phyloP scores from a whole-genome alignment of 53 echinoderm and acorn worm species.

The Zoroaster sp. region DNA sequence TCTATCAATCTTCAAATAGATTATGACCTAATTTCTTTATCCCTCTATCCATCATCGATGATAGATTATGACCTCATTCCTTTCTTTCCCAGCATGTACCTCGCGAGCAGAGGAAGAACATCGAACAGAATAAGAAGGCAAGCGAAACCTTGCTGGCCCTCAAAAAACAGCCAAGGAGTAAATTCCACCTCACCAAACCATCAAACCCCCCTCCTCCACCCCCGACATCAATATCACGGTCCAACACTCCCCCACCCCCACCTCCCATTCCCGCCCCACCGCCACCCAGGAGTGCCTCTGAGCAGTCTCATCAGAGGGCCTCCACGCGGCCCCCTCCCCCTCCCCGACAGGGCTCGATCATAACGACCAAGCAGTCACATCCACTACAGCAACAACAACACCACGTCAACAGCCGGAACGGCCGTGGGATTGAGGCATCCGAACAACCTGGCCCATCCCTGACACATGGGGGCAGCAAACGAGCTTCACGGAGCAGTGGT shows the following conservation, averaged over 20 bases:
- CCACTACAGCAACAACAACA: background rate
- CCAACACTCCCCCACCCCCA: constrained; percentile 22
- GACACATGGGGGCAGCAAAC: constrained; percentile 13
- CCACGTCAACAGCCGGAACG: too few relatives aligned
- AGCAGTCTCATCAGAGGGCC: background rate
- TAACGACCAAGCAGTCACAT: constrained; percentile 19
- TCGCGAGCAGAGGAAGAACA: constrained; percentile 80
- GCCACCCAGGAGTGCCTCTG: constrained; percentile 37
- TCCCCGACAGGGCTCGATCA: background rate
- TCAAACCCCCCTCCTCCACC: constrained; percentile 36
- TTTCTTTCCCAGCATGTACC: constrained; percentile 79
- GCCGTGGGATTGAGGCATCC: background rate
- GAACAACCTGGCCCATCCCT: background rate
- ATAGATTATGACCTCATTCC: background rate
- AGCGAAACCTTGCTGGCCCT: constrained; percentile 82
- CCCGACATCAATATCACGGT: background rate
- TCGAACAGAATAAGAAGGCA: constrained; percentile 84
- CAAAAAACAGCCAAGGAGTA: constrained; percentile 50
- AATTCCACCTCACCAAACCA: background rate
- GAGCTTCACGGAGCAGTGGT: background rate
- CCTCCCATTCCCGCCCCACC: constrained; percentile 65
- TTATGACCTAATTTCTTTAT: too few relatives aligned
- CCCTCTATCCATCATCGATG: too few relatives aligned
- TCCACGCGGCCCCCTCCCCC: background rate
- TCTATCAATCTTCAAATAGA: background rate